Evolutionary conservation across 2,113 vertebrate genomes (phyloP).

Genomic region (Petrocephalus microphthalmus): DNA sequence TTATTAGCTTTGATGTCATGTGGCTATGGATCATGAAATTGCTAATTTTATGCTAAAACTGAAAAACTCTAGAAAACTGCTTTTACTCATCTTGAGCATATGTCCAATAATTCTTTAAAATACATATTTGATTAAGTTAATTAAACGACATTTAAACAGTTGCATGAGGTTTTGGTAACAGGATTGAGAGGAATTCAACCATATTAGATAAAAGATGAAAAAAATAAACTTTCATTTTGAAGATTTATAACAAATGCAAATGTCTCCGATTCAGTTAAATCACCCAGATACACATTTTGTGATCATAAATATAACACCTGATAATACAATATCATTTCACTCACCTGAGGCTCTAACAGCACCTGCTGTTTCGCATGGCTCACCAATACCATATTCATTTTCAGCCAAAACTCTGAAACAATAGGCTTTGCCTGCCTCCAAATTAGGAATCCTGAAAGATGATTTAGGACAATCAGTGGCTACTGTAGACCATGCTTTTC

Average conservation of each 20-base stretch:
- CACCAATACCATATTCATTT: conserved; percentile 92
- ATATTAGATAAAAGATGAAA: not conserved
- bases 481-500: conserved; percentile 95
- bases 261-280: not conserved
- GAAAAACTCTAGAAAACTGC: not conserved
- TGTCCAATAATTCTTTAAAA: not conserved
- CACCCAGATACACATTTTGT: not conserved
- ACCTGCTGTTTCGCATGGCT: conserved; percentile 87
- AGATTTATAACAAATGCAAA: not conserved
- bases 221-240: not conserved
- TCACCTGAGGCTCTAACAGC: conserved; percentile 89
- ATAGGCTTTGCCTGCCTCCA: conserved; percentile 89
- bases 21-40: not conserved
- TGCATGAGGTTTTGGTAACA: not conserved
- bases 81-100: not conserved
- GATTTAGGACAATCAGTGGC: conserved; percentile 81
- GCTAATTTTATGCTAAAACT: not conserved
- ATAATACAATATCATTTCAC: conserved; percentile 24
- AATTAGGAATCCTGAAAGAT: conserved; percentile 81
- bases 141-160: not conserved
- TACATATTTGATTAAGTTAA: not conserved
- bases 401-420: conserved; percentile 96
- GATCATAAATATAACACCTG: not conserved
- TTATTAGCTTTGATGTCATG: not conserved
- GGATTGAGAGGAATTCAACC: not conserved